These are phyloP conservation scores for Periparus ater DNA, from an alignment of 2,797 vertebrate genomes.

Conservation along the genomic window DNA sequence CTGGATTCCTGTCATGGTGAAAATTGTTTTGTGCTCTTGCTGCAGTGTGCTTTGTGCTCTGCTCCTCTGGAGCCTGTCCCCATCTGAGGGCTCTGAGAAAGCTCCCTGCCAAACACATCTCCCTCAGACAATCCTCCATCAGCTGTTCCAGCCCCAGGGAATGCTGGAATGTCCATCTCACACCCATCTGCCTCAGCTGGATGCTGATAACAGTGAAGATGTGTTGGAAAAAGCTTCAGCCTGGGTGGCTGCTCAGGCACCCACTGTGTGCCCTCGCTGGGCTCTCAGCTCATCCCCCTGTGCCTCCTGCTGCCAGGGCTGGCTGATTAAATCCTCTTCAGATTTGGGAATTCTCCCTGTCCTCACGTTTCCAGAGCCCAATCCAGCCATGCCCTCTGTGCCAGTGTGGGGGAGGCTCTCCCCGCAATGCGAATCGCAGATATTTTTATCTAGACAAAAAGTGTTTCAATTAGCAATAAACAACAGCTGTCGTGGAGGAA, in stretches of 20 bases:
- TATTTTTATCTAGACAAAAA: slow-evolving; percentile 21
- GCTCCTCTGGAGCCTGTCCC: neutral
- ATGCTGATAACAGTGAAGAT: neutral
- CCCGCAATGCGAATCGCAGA: neutral
- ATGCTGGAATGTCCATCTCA: neutral
- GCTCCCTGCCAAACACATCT: neutral
- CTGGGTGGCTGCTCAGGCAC: neutral
- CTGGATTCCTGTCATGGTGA: neutral
- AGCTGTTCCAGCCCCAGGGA: neutral
- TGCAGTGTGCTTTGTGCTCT: neutral
- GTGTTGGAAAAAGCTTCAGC: neutral
- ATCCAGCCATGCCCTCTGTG: neutral
- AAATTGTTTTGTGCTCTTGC: neutral
- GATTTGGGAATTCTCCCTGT: neutral
- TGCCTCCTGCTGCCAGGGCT: neutral
- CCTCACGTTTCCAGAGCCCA: fast-evolving
- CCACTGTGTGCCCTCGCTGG: fast-evolving
- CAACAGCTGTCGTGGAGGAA: slow-evolving; percentile 14
- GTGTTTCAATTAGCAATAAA: slow-evolving; percentile 35
- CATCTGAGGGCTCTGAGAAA: neutral
- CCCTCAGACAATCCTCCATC: neutral
- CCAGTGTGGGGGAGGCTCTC: neutral
- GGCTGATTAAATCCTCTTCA: neutral
- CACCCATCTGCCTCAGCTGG: fast-evolving
- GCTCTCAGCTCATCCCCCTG: neutral